Conservation (phyloP, 2,888 invertebrate species). For the Rutpela maculata region DNA sequence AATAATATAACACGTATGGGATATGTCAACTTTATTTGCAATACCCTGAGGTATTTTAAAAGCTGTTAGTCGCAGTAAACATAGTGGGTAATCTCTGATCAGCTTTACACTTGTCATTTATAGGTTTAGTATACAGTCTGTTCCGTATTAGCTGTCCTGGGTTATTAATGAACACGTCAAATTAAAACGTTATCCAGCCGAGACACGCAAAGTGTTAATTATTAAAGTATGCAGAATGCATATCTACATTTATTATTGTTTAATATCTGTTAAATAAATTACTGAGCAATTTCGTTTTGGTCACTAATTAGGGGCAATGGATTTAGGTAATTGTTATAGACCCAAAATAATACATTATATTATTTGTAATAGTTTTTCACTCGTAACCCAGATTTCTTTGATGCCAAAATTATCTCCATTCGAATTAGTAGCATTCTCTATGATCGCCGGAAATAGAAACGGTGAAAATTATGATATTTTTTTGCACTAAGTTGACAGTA, state of each 20-base stretch:
- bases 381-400: neutral
- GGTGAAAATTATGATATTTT: too few species aligned
- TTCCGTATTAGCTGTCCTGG: neutral
- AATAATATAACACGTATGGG: too few species aligned
- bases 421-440: too few species aligned
- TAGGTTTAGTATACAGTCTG: neutral
- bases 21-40: too few species aligned
- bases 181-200: constrained; percentile 14
- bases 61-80: neutral
- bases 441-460: too few species aligned
- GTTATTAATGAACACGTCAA: constrained; percentile 18
- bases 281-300: constrained; percentile 10
- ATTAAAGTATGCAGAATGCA: constrained; percentile 1
- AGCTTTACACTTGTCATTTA: neutral
- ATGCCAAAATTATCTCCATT: too few species aligned
- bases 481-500: too few species aligned
- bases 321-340: neutral
- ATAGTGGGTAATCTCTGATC: constrained; percentile 10
- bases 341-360: neutral
- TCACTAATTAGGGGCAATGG: neutral
- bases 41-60: neutral
- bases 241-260: constrained; percentile 3
- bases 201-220: constrained; percentile 3
- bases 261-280: constrained; percentile 22
- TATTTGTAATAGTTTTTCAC: neutral